Evolutionary conservation across 2,113 vertebrate genomes (phyloP).

Genomic region (Entosphenus tridentatus): DNA sequence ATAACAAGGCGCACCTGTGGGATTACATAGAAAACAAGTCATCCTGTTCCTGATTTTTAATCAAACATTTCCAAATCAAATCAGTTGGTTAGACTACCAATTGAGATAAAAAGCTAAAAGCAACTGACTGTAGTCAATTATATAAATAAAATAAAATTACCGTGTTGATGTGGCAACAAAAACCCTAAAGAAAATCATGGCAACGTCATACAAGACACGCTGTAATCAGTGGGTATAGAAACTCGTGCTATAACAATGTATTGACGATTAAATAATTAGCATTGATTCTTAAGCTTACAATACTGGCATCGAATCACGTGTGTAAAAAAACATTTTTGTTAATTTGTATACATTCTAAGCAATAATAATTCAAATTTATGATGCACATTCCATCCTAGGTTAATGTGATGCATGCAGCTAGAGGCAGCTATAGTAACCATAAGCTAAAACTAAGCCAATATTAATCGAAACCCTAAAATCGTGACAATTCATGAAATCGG

Average conservation of each 20-base stretch:
- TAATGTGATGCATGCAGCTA: no score
- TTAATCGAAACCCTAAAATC: background rate
- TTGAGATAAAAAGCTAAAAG: background rate
- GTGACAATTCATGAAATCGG: background rate
- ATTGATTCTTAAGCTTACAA: no score
- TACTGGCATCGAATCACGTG: no score
- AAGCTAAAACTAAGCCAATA: background rate
- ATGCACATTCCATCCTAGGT: no score
- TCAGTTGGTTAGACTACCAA: background rate
- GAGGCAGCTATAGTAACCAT: background rate
- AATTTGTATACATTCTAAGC: no score
- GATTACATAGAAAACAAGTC: background rate
- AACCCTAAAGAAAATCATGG: background rate
- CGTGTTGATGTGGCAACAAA: background rate
- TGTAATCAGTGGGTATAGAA: no score
- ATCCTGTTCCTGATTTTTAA: background rate
- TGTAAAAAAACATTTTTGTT: no score
- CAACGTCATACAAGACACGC: background rate
- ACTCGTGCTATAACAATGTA: no score
- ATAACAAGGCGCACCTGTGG: constrained; percentile 61
- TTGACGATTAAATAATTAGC: no score
- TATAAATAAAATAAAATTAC: background rate
- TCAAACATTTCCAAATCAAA: background rate
- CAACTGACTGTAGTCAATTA: background rate
- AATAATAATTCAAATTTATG: no score